Evolutionary conservation across 2,888 invertebrate genomes (phyloP), one percentile per base, ranked within the genome.

Genomic region (Caenorhabditis sinica): DNA sequence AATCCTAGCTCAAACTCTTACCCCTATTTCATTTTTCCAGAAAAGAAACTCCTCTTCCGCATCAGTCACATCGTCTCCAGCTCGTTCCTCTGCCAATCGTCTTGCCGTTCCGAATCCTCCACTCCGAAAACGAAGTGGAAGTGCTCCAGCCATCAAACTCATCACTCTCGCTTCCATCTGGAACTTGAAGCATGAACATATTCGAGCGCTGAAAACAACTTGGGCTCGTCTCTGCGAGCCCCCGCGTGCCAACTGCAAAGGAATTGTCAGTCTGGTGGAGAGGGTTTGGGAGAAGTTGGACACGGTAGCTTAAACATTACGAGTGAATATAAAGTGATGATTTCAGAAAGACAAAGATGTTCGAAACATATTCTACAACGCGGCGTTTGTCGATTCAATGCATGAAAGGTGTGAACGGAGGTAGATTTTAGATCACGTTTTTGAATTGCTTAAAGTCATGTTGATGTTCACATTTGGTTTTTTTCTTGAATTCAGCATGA

Each of bases 341-440:
- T 86, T 91, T 72, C 82, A 92, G 90, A 92, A 92, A 71, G 91
- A 92, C 61, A 88, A 88, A 30, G 84, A 81, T 43, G 87, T 92
- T 20, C 79, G 86, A n/a, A 90, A 90, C 61, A 89, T 92, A 23
- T 92, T 92, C 87, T 92, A 92, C 83, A 87, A 89, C 43, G 88
- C 91, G 0, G 92, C 92, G 17, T 92, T 92, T 66, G 91, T 92
- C 40, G 91, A 91, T 65, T 88, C 90, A 23, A 91, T 91, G 91
- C 86, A 87, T 60, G 91, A 89, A 75, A 76, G 88, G 63, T 89
- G 88, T 83, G 88, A 89, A 69, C 49, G 88, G 77, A 85, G 88
- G 88, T 88, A 51, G 80, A 72, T 65, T 43, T 58, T 72, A 71
- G 65, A 63, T 30, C 3, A 43, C 9, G 30, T 58, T 53, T 33